Evolutionary conservation across 2,113 vertebrate genomes (phyloP).

Genomic region (Seriola rivoliana): DNA sequence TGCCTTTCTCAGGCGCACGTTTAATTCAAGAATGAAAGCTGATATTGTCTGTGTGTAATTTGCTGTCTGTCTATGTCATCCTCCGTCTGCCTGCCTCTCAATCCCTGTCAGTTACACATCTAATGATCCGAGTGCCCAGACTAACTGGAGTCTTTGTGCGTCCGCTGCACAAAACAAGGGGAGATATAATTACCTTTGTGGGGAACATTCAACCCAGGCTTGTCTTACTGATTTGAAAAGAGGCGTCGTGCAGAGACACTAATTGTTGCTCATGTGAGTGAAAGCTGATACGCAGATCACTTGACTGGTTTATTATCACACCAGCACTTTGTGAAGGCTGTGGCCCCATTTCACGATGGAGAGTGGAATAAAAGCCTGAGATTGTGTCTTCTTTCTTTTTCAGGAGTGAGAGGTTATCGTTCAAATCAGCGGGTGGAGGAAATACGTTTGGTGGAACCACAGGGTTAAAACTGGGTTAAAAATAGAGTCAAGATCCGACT

Average conservation of each 20-base stretch:
- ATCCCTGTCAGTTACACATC: constrained; percentile 51
- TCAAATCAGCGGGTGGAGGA: neutral
- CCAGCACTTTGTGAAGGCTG: neutral
- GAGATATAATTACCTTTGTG: constrained; percentile 61
- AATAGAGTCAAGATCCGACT: too few relatives aligned
- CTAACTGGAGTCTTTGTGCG: constrained; percentile 73
- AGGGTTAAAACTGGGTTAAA: neutral
- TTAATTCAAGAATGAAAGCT: constrained; percentile 52
- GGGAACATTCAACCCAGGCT: constrained; percentile 50
- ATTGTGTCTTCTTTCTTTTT: neutral
- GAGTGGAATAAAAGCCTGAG: neutral
- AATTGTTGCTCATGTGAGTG: constrained; percentile 57
- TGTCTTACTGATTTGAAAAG: constrained; percentile 56
- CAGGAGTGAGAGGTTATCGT: neutral
- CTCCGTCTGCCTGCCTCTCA: constrained; percentile 30
- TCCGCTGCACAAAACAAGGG: constrained; percentile 48
- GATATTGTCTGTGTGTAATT: constrained; percentile 47
- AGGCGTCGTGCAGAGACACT: constrained; percentile 52
- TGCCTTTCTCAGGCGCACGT: constrained; percentile 7
- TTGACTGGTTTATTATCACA: constrained; percentile 36
- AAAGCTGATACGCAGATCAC: constrained; percentile 49
- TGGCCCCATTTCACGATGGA: neutral
- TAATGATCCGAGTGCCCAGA: constrained; percentile 47
- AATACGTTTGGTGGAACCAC: neutral
- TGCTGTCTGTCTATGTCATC: constrained; percentile 26